Base-by-base conservation (phyloP, 2,888 invertebrate species). In the Arge pagana region DNA sequence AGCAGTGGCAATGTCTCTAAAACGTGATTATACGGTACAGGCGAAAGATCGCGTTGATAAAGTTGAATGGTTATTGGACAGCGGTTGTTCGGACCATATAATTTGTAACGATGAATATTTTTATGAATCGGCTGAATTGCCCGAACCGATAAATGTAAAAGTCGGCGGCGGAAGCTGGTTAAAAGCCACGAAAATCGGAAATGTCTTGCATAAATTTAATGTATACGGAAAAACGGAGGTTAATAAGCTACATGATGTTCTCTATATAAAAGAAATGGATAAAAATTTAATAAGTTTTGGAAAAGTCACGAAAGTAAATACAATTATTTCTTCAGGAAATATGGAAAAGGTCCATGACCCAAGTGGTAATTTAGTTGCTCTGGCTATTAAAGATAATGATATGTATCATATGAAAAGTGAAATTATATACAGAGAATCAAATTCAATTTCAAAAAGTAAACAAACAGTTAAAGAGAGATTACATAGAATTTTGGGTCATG, bases 401-500 rank as follows among this genome's bases (percentile, higher is more conserved):
- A 18, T 51, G 19, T 52, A 52, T 40, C 24, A 13, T 13, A 50
- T 52, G 40, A 48, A 43, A 28, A 54, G 54, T 52, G 31, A 11
- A n/a, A 31, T 11, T 31, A 31, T 5, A 11, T 10, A 10, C 5
- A 31, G 31, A 10, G 4, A 31, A 31, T 5, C n/a, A n/a, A n/a
- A 13, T 31, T 11, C 31, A 4, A 31, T 11, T 31, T 5, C 5
- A 4, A 48, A 53, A 43, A 56, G 41, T 31, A 30, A 50, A 30
- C n/a, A n/a, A n/a, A n/a, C n/a, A n/a, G n/a, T n/a, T n/a, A 56
- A 56, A 28, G 53, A 53, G 42, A 56, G 31, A 45, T 56, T 35
- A 31, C 56, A 56, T 36, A 21, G 56, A 15, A 8, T 50, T 8
- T 43, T 51, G 36, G 56, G 56, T 1, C 56, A 56, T 51, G 48